Percentiles rank a stretch among this genome's conserved stretches.
These are phyloP conservation scores for Trematocara nigrifrons DNA, from an alignment of 2,113 vertebrate species.

Conservation along the genomic window DNA sequence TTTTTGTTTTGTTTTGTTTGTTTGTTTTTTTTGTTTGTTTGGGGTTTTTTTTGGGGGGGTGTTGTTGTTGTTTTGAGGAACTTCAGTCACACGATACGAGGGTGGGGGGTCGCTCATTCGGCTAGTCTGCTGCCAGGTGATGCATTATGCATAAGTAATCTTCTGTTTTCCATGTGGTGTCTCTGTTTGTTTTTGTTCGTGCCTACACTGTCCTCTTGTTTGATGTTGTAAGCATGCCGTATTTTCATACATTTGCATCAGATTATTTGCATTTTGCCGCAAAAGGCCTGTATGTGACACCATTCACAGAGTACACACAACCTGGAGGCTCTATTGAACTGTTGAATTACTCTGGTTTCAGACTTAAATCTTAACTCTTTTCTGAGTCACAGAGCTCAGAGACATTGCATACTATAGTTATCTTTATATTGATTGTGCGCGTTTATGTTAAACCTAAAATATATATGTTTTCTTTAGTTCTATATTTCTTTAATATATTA, in stretches of 20 bases:
- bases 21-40: too few species aligned
- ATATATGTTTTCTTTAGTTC: background rate
- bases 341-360: background rate
- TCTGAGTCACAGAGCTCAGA: background rate
- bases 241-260: conserved; percentile 44
- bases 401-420: background rate
- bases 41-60: too few species aligned
- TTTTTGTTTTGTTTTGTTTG: too few species aligned
- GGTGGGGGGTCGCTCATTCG: background rate
- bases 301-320: background rate
- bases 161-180: conserved; percentile 21
- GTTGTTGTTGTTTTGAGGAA: too few species aligned
- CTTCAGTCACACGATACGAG: conserved; percentile 4
- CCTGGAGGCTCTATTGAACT: background rate
- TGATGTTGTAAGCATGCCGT: background rate
- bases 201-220: background rate
- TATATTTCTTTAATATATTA: background rate
- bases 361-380: background rate
- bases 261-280: background rate
- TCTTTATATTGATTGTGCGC: background rate
- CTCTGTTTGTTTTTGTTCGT: background rate
- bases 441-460: background rate
- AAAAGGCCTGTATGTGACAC: conserved; percentile 1
- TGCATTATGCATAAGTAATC: conserved; percentile 23
- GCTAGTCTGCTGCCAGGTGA: background rate